Conservation (phyloP, 2,113 vertebrate species). For the Eurypyga helias region DNA sequence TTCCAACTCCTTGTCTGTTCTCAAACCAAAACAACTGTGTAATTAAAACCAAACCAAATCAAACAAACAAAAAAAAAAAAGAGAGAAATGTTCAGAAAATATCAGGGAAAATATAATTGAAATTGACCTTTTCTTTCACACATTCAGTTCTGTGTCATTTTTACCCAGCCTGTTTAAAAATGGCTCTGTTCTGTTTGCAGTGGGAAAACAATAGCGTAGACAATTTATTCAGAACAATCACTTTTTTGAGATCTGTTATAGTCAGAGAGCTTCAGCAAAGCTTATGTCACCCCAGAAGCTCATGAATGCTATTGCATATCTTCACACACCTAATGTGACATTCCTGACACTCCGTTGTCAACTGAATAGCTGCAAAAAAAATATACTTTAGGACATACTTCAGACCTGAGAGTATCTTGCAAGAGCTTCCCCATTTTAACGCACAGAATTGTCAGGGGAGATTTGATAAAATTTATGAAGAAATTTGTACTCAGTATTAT, state of each 20-base stretch:
- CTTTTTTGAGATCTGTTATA: constrained; percentile 17
- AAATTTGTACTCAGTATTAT: background rate
- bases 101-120: background rate
- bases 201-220: constrained; percentile 1
- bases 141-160: background rate
- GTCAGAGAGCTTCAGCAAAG: constrained; percentile 31
- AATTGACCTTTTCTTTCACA: background rate
- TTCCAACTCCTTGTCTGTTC: background rate
- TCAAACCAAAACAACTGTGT: background rate
- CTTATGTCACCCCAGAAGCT: background rate
- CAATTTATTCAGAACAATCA: constrained; percentile 43
- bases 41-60: background rate
- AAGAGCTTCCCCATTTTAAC: background rate
- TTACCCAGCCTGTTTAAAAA: constrained; percentile 47
- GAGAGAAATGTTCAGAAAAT: background rate
- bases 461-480: background rate
- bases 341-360: background rate
- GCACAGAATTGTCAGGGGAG: background rate
- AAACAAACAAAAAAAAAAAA: too few relatives aligned
- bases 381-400: background rate
- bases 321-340: background rate
- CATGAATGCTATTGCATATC: background rate
- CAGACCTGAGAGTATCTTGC: background rate
- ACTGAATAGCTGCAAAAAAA: background rate
- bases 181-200: constrained; percentile 24